These are phyloP conservation scores for Callimico goeldii DNA, from an alignment of 2,797 vertebrate species.

Conservation along the genomic window DNA sequence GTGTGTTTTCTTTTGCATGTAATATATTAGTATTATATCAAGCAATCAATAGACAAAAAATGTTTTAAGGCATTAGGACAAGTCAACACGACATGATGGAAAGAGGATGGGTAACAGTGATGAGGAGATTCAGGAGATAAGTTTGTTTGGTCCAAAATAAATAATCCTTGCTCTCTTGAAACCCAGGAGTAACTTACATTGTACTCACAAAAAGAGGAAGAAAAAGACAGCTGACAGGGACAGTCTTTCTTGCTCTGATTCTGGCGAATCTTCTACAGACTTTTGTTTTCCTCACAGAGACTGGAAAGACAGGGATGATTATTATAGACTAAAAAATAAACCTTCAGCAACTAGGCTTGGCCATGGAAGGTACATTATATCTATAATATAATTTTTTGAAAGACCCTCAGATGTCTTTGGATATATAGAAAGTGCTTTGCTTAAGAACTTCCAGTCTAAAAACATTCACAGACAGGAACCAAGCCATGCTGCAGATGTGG, in stretches of 20 bases:
- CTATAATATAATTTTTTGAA: not conserved
- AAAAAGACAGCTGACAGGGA: not conserved
- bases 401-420: not conserved
- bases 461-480: not conserved
- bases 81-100: not conserved
- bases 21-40: not conserved
- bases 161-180: not conserved
- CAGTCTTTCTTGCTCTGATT: not conserved
- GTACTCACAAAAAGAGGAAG: not conserved
- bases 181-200: not conserved
- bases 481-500: not conserved
- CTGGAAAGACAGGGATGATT: not conserved
- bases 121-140: not conserved
- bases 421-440: not conserved
- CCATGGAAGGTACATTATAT: not conserved
- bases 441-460: slow-evolving; percentile 10
- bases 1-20: not conserved
- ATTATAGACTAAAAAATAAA: not conserved
- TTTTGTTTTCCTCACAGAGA: not conserved
- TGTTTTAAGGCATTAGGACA: not conserved
- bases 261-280: not conserved
- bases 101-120: not conserved
- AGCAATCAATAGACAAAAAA: not conserved
- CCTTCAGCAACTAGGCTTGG: not conserved
- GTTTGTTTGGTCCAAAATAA: slow-evolving; percentile 3